Conservation (phyloP, 2,797 vertebrate genomes). For the Acrocephalus scirpaceus region DNA sequence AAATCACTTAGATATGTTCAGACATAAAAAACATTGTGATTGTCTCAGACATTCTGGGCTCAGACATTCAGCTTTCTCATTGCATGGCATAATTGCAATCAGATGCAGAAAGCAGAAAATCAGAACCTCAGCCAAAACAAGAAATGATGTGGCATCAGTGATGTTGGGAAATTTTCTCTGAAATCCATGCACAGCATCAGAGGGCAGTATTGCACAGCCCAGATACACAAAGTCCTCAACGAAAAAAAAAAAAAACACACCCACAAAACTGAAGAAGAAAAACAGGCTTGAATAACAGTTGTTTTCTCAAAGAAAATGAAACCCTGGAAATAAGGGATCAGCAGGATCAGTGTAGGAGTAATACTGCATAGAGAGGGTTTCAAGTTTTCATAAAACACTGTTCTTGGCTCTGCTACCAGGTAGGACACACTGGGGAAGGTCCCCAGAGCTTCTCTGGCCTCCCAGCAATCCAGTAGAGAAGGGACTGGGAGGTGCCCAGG, state of each 20-base stretch:
- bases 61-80: background rate
- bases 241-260: fast-evolving
- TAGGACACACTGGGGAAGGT: background rate
- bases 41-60: background rate
- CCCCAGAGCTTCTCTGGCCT: background rate
- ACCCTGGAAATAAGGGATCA: background rate
- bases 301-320: background rate
- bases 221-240: background rate
- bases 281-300: background rate
- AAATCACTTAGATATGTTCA: background rate
- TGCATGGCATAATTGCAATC: background rate
- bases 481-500: background rate
- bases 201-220: constrained; percentile 49
- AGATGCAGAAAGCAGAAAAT: background rate
- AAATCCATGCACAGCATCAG: constrained; percentile 1
- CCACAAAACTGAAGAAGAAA: background rate
- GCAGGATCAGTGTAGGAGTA: background rate
- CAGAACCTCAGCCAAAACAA: background rate
- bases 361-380: background rate
- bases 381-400: background rate
- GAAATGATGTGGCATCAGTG: background rate
- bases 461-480: background rate
- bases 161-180: background rate
- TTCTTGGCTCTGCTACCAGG: background rate
- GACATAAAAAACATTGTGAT: background rate